A percentile compares a stretch with the other conserved stretches of the same genome.
These are phyloP conservation scores for Pteronura brasiliensis DNA, from an alignment of 2,113 vertebrate genomes.

Conservation along the genomic window DNA sequence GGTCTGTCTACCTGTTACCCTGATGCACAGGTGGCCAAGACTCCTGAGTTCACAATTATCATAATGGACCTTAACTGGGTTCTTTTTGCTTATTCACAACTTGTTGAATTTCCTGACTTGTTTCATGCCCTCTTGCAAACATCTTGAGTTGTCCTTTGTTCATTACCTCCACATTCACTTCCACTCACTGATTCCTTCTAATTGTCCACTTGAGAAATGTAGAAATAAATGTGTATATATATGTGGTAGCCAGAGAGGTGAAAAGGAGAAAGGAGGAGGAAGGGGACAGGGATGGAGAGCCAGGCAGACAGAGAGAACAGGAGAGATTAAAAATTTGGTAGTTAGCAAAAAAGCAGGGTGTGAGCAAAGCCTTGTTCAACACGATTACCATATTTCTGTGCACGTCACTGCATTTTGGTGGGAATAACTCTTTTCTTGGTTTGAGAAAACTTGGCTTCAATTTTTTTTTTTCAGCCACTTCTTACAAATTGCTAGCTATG, in stretches of 20 bases:
- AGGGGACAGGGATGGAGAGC: neutral
- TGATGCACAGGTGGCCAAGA: neutral
- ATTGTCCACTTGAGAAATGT: neutral
- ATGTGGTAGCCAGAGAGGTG: neutral
- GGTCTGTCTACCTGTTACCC: neutral
- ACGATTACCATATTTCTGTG: neutral
- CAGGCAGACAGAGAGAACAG: neutral
- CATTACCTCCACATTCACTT: neutral
- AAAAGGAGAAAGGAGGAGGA: neutral
- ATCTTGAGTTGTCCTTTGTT: neutral
- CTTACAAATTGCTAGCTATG: neutral
- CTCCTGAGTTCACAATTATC: neutral
- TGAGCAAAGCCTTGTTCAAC: neutral
- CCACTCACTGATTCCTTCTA: neutral
- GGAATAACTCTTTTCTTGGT: neutral
- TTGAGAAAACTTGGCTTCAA: neutral
- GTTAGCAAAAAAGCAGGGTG: neutral
- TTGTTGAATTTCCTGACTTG: neutral
- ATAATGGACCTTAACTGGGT: neutral
- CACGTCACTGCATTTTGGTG: neutral
- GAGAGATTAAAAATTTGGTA: neutral
- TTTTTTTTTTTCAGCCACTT: neutral
- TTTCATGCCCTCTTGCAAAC: neutral
- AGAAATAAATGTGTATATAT: too few species aligned
- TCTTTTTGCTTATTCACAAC: neutral